Evolutionary conservation across 2,888 invertebrate species (phyloP).

Genomic region (Pogonocherus hispidulus): DNA sequence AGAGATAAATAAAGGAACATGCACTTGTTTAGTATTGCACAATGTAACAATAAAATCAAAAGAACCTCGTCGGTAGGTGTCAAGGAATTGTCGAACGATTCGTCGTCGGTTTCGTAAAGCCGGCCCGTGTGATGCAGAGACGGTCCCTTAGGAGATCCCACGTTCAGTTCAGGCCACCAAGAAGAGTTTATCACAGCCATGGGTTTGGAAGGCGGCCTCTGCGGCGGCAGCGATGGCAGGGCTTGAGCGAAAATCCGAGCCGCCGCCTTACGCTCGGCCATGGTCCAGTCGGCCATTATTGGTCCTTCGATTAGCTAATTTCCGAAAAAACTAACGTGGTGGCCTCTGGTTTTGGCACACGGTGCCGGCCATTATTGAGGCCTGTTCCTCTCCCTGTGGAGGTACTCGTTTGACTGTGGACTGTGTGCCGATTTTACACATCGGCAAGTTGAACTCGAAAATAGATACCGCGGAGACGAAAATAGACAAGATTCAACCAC

Average conservation of each 20-base stretch:
- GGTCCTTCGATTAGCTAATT: neutral
- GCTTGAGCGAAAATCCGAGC: constrained; percentile 69
- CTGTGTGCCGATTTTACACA: constrained; percentile 45
- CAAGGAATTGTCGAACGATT: constrained; percentile 13
- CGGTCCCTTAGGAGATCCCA: constrained; percentile 5
- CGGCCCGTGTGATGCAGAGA: constrained; percentile 54
- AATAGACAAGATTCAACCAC: constrained; percentile 37
- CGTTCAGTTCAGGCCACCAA: constrained; percentile 68
- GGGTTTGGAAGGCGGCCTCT: constrained; percentile 27
- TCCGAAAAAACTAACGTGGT: constrained; percentile 24
- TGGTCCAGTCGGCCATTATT: constrained; percentile 66
- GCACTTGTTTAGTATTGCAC: constrained; percentile 21
- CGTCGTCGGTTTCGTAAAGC: constrained; percentile 60
- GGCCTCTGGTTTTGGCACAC: constrained; percentile 49
- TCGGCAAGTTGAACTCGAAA: constrained; percentile 44
- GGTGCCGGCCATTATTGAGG: constrained; percentile 41
- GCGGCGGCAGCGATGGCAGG: constrained; percentile 52
- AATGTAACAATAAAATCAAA: constrained; percentile 4
- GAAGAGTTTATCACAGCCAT: constrained; percentile 58
- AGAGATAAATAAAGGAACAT: constrained; percentile 20
- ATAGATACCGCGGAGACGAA: constrained; percentile 35
- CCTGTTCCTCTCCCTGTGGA: constrained; percentile 33
- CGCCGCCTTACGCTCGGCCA: constrained; percentile 70
- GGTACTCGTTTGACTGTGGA: constrained; percentile 36
- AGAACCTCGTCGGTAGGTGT: constrained; percentile 34